Base-by-base conservation (phyloP, 2,797 vertebrate species). In the Thalassophryne amazonica region DNA sequence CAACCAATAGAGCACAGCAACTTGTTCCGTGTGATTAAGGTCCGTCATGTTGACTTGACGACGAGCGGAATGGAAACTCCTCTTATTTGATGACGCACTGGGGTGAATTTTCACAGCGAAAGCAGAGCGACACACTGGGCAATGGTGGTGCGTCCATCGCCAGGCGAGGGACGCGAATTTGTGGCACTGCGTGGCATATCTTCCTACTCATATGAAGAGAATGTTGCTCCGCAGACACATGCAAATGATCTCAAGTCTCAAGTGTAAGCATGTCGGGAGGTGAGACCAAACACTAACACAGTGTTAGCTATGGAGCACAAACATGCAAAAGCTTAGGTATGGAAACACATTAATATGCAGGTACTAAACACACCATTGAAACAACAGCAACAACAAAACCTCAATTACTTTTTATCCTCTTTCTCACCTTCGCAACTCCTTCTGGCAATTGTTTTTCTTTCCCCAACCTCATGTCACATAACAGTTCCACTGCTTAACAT, bases 141-240 rank as follows among this genome's bases (percentile, higher is more conserved):
- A n/a, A n/a, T n/a, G n/a, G n/a, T n/a, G n/a, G n/a, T n/a, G n/a
- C n/a, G n/a, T n/a, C n/a, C n/a, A n/a, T n/a, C n/a, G n/a, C n/a
- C n/a, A n/a, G n/a, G n/a, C n/a, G n/a, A n/a, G n/a, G n/a, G n/a
- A n/a, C n/a, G n/a, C n/a, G n/a, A n/a, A n/a, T n/a, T n/a, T n/a
- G n/a, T n/a, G n/a, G n/a, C n/a, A n/a, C n/a, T n/a, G n/a, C n/a
- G n/a, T n/a, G n/a, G 60, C 63, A 32, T 47, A 78, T 65, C 60
- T 70, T 71, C 67, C 71, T 51, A 60, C 50, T 35, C 69, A 55
- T 56, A 67, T 53, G 49, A 61, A 67, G 62, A 78, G 73, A 70
- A 50, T 69, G 69, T 68, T 81, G 81, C 32, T 82, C 69, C 65
- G 68, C 76, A 83, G 69, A 75, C n/a, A 25, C 61, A 84, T 86